Conservation (phyloP, 2,113 vertebrate genomes). For the Tetrao urogallus region DNA sequence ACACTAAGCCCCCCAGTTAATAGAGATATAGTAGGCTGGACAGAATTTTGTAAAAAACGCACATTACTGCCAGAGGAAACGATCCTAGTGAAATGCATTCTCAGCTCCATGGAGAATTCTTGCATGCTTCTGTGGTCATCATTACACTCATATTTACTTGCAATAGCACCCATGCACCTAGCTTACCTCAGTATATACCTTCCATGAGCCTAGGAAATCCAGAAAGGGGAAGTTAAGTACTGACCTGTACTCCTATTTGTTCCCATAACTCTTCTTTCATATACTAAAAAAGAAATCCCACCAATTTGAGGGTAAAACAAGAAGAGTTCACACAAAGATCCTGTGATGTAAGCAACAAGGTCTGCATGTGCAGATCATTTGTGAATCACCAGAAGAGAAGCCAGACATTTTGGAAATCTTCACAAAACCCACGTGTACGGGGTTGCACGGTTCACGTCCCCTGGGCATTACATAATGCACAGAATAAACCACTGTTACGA, state of each 20-base stretch:
- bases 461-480: rapidly evolving
- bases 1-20: background rate
- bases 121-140: background rate
- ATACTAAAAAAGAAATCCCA: background rate
- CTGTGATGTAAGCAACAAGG: background rate
- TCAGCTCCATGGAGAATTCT: background rate
- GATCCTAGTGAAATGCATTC: background rate
- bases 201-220: background rate
- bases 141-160: background rate
- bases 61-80: background rate
- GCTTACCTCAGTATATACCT: background rate
- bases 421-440: background rate
- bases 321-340: background rate
- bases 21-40: background rate
- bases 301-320: background rate
- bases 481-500: background rate
- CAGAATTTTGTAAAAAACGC: background rate
- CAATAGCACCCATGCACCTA: background rate
- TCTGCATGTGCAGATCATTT: background rate
- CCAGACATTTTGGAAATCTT: background rate
- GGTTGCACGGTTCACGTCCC: background rate
- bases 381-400: background rate
- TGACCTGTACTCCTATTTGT: background rate
- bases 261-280: background rate
- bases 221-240: background rate